Base-by-base conservation (phyloP, 35 echinoderm and acorn worm species). In the Apostichopus parvimensis region DNA sequence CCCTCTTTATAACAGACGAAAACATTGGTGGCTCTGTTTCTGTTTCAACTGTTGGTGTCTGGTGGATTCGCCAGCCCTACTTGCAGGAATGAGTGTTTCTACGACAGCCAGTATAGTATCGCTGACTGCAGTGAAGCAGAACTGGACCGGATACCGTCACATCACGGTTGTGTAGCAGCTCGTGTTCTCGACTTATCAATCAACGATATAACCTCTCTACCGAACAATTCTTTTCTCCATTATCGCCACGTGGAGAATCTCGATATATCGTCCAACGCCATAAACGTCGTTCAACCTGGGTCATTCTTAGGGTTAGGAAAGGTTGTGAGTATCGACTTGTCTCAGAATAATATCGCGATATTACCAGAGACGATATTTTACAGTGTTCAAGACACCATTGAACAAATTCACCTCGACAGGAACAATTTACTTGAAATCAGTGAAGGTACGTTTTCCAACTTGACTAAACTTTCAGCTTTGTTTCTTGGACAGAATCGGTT, bases 401-500 rank as follows among this genome's bases (percentile, higher is more conserved):
- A 70, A 8, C 60, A 88, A 53, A 58, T 88, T 5, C 58, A 88
- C 13, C 60, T 88, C 8, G 86, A 88, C 25, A 71, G 86, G 15
- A 88, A 88, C 62, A 22, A 70, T 2, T 15, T 88, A 64, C 26
- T 8, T 5, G n/a, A 53, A 53, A 45, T 88, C 15, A n/a, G 24
- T 23, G 28, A 6, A 2, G 66, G 60, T 57, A 34, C 86, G 2
- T 88, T 88, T 17, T 8, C 12, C 20, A 6, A 88, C 61, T 73
- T 88, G 86, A 28, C 86, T 20, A 24, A 71, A 64, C 66, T 88
- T 4, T 59, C 60, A 9, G 26, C 56, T 66, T 88, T 88, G 23
- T 88, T 70, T 88, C 60, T 88, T 20, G 28, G 66, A 53, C 86
- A 88, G 26, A 88, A 88, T 73, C 56, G 5, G 13, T 12, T 73